Conservation (phyloP, 1,140 invertebrate genomes). For the Mercenaria mercenaria region DNA sequence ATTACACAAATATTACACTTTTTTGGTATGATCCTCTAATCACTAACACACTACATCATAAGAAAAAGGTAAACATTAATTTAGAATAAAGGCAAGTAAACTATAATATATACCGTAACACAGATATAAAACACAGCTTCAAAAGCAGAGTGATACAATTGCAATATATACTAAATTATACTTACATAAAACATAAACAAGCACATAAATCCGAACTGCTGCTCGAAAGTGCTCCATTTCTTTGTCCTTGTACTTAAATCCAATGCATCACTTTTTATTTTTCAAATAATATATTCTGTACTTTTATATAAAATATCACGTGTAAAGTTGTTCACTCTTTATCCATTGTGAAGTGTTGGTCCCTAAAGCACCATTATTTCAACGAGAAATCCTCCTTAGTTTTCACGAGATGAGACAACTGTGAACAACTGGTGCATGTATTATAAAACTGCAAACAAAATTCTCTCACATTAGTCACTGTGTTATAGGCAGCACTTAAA, state of each 20-base stretch:
- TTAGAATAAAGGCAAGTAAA: too few species aligned
- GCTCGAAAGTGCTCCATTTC: conserved; percentile 39
- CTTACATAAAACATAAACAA: conserved; percentile 49
- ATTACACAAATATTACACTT: too few species aligned
- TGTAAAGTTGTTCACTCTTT: not conserved
- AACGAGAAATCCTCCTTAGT: not conserved
- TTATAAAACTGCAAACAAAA: not conserved
- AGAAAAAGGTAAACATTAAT: too few species aligned
- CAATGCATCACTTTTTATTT: not conserved
- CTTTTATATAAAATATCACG: not conserved
- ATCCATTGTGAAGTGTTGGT: not conserved
- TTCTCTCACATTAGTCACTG: conserved; percentile 1
- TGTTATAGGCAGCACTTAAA: conserved; percentile 16
- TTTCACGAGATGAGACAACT: not conserved
- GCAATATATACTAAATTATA: not conserved
- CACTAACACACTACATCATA: too few species aligned
- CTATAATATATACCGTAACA: too few species aligned
- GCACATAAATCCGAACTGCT: conserved; percentile 36
- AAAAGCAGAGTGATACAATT: too few species aligned
- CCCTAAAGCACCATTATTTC: not conserved
- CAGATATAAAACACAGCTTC: too few species aligned
- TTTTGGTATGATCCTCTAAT: too few species aligned
- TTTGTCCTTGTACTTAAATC: conserved; percentile 4
- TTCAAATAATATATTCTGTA: not conserved
- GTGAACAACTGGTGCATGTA: not conserved